Percentiles rank a stretch among this genome's conserved stretches.
Evolutionary conservation across 2,113 vertebrate genomes (phyloP).

Genomic region (Tylochromis polylepis): DNA sequence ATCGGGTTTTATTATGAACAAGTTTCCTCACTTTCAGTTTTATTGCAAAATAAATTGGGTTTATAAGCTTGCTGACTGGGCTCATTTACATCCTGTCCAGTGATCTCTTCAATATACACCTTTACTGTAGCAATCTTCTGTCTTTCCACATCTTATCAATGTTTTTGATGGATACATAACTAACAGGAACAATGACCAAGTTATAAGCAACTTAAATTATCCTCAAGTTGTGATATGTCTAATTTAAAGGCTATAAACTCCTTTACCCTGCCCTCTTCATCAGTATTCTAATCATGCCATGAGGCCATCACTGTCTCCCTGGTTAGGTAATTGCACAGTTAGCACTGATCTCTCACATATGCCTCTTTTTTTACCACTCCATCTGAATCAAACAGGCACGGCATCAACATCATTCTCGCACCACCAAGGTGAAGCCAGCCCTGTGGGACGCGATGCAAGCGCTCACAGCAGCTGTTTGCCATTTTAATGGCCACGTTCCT

Average conservation of each 20-base stretch:
- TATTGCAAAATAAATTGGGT: neutral
- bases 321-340: constrained; percentile 29
- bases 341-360: neutral
- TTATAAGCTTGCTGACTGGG: neutral
- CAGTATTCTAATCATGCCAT: neutral
- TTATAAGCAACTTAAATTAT: neutral
- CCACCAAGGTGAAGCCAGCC: constrained; percentile 37
- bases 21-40: neutral
- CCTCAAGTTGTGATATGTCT: neutral
- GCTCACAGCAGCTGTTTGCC: constrained; percentile 24
- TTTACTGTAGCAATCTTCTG: neutral
- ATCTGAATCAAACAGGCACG: constrained; percentile 1
- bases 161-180: neutral
- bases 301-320: neutral
- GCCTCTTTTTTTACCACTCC: neutral
- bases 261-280: neutral
- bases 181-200: neutral
- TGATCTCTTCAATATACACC: neutral
- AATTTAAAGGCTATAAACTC: neutral
- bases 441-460: neutral
- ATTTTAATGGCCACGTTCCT: constrained; percentile 26
- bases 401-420: constrained; percentile 6
- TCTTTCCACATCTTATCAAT: neutral
- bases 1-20: neutral
- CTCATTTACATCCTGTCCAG: neutral